Evolutionary conservation across 1,140 invertebrate genomes (phyloP).

Genomic region (Drosophila nigrodunni): DNA sequence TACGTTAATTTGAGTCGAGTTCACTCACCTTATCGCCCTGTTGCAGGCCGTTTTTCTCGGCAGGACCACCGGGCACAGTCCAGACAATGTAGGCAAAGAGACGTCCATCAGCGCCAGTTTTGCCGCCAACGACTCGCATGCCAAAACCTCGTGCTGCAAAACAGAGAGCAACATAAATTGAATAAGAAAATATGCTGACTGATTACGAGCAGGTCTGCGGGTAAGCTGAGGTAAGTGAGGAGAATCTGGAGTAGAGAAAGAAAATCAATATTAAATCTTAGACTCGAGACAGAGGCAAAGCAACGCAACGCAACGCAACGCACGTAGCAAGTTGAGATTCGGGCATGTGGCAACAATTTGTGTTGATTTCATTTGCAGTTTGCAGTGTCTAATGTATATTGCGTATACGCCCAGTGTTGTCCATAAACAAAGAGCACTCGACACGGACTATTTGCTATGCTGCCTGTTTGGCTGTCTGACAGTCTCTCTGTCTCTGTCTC

Average conservation of each 20-base stretch:
- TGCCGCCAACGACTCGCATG: slow-evolving; percentile 96
- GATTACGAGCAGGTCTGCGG: slow-evolving; percentile 42
- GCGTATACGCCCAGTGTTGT: slow-evolving; percentile 60
- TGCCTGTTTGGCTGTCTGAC: not conserved
- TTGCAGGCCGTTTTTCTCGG: slow-evolving; percentile 93
- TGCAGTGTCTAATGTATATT: slow-evolving; percentile 56
- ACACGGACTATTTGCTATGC: slow-evolving; percentile 14
- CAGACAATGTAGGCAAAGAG: slow-evolving; percentile 96
- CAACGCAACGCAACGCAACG: slow-evolving; percentile 15
- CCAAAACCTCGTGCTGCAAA: slow-evolving; percentile 93
- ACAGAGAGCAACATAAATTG: slow-evolving; percentile 69
- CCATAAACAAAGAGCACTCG: slow-evolving; percentile 19
- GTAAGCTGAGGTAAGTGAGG: slow-evolving; percentile 1
- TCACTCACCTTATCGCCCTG: slow-evolving; percentile 92
- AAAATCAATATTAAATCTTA: slow-evolving; percentile 75
- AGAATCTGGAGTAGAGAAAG: slow-evolving; percentile 3
- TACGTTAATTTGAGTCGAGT: not conserved
- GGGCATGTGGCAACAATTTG: slow-evolving; percentile 76
- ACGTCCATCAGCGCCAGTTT: slow-evolving; percentile 91
- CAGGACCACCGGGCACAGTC: slow-evolving; percentile 95
- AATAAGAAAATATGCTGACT: slow-evolving; percentile 60
- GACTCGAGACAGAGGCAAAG: slow-evolving; percentile 50
- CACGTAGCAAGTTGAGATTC: slow-evolving; percentile 66
- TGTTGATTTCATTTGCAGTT: slow-evolving; percentile 81
- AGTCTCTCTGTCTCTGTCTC: not conserved